Base-by-base conservation (phyloP, 2,797 vertebrate species). In the Mormyrus proboscirostris region DNA sequence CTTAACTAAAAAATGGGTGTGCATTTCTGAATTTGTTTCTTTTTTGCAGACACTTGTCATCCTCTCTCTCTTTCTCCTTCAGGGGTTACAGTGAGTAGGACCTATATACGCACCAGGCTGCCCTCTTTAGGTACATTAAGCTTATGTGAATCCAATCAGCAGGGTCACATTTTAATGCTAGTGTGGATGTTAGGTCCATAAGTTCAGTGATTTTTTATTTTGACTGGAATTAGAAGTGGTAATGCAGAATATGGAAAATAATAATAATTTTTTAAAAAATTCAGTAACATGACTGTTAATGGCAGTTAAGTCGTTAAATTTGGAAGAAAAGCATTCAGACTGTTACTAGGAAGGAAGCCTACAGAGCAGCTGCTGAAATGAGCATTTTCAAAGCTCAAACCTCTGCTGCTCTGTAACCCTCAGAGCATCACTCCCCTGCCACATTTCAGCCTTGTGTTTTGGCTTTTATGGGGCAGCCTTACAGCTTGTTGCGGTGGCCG, bases 71-170 rank as follows among this genome's bases (percentile, higher is more conserved):
- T 59, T 8, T 92, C 91, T 91, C 90, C 86, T 62, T 90, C 89
- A 94, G 94, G 93, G 90, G 59, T 92, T 89, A 90, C 94, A 89
- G 90, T 93, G 90, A 91, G 90, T 94, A 93, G 92, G 93, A 94
- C 89, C 90, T 92, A 93, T 91, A 92, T 93, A 92, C 94, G 94
- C 91, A 94, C 96, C 93, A 93, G 95, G 88, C 92, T 96, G 82
- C 94, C 94, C 90, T 95, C 94, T 90, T 91, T 94, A 92, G 93
- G 95, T 96, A 95, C 87, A 92, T 82, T 89, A 89, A 90, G 89
- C 91, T 69, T 91, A 88, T 91, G 88, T 89, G 91, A 92, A 89
- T 90, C 90, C 83, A 91, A 92, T 92, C 92, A 92, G n/a, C 33
- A 29, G 2, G 4, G 38, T 59, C 82, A 22, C 8, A 12, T 89